These are phyloP conservation scores for Carterocephalus palaemon DNA, from an alignment of 2,888 invertebrate species.

Conservation along the genomic window DNA sequence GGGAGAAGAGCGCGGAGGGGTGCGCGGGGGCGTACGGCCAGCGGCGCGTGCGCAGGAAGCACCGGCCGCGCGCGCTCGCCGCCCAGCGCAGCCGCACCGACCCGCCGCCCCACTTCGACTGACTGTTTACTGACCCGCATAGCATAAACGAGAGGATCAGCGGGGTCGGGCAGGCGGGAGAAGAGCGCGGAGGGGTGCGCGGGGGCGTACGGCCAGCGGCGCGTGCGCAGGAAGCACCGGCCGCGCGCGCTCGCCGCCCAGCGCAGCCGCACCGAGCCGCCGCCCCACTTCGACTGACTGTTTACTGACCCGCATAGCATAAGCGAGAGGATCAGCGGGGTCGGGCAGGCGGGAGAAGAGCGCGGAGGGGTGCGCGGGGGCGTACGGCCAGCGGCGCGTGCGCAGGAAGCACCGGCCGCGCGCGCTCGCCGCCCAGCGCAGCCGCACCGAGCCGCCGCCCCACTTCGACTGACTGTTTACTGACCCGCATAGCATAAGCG, in stretches of 20 bases:
- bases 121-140: too few species aligned
- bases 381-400: slow-evolving; percentile 85
- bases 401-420: slow-evolving; percentile 90
- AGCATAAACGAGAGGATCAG: slow-evolving; percentile 89
- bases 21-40: slow-evolving; percentile 82
- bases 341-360: slow-evolving; percentile 86
- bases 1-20: slow-evolving; percentile 83
- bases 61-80: slow-evolving; percentile 87
- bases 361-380: slow-evolving; percentile 71
- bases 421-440: slow-evolving; percentile 90
- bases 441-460: slow-evolving; percentile 79
- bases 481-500: too few species aligned
- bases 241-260: slow-evolving; percentile 92
- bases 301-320: too few species aligned
- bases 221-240: slow-evolving; percentile 86
- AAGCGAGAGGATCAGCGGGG: slow-evolving; percentile 86
- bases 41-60: slow-evolving; percentile 87
- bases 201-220: slow-evolving; percentile 84
- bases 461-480: too few species aligned
- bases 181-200: slow-evolving; percentile 81
- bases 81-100: slow-evolving; percentile 90
- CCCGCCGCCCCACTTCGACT: slow-evolving; percentile 71
- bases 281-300: slow-evolving; percentile 78
- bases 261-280: slow-evolving; percentile 82
- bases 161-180: slow-evolving; percentile 83